Evolutionary conservation across 2,888 invertebrate species (phyloP), one percentile per base, ranked within the genome.

Genomic region (Aphidoletes aphidimyza): DNA sequence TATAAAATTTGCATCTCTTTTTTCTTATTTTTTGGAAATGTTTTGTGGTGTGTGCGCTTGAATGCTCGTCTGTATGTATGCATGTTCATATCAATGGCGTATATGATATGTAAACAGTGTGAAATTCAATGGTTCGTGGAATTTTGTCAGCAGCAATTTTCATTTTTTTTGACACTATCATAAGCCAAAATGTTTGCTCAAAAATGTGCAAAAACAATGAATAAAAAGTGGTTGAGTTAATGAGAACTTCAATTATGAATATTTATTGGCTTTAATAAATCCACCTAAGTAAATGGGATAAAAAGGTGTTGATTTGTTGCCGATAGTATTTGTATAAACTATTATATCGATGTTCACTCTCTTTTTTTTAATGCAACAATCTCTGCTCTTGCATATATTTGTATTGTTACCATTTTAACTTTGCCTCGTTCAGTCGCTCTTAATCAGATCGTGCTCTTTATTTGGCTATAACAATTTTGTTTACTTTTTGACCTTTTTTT

Each of bases 251-350:
- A 69, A 69, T 69, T 69, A 69, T 69, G 69, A 69, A 69, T 69
- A 69, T 69, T 69, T 69, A 69, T 69, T 69, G 69, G 69, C 69
- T 30, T 69, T 14, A 69, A 69, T 69, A 69, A 69, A 69, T 69
- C 69, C 69, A 69, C 69, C 69, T 69, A 69, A 30, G 69, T 69
- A 69, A 69, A 69, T 69, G 26, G 69, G 69, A 69, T 69, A 69
- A 69, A 69, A 69, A 69, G 69, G 69, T 69, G 69, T 69, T 69
- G 69, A 69, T 69, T 69, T 69, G 69, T 69, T 69, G 69, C 30
- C 69, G 69, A 69, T 69, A 30, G 11, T 69, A 69, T 69, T 69
- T 69, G 69, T 69, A 9, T 11, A 30, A 69, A 69, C 34, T 69
- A 69, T 69, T 69, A n/a, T n/a, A 69, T 69, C 69, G 34, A 69